These are phyloP conservation scores for Orchestia grillus DNA, from an alignment of 1,140 invertebrate species.

Conservation along the genomic window DNA sequence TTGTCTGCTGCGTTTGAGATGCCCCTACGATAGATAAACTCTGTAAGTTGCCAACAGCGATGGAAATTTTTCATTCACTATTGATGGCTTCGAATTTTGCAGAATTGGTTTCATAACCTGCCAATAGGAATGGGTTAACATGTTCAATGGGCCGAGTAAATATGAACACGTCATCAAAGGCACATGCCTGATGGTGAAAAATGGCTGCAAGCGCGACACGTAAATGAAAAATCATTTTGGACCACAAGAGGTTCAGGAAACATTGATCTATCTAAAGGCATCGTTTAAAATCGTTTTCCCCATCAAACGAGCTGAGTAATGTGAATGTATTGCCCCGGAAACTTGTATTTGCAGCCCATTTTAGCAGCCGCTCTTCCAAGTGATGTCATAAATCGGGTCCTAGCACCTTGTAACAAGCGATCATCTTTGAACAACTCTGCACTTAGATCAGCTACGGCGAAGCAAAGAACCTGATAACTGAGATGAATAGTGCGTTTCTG, in stretches of 20 bases:
- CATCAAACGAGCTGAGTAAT: constrained; percentile 28
- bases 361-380: not conserved
- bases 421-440: not conserved
- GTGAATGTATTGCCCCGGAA: constrained; percentile 38
- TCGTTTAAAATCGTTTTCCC: not conserved
- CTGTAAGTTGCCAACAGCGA: too few relatives aligned
- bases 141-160: not conserved
- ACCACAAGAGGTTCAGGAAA: not conserved
- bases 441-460: not conserved
- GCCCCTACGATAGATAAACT: too few relatives aligned
- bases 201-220: not conserved
- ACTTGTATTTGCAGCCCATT: constrained; percentile 30
- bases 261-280: constrained; percentile 18
- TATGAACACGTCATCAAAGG: not conserved
- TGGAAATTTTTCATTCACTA: too few relatives aligned
- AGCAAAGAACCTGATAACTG: constrained; percentile 22
- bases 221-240: not conserved
- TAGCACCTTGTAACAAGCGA: constrained; percentile 25
- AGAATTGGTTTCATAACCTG: too few relatives aligned
- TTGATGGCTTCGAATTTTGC: too few relatives aligned
- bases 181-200: not conserved
- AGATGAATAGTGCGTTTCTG: constrained; percentile 13
- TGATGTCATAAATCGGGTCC: not conserved
- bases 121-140: not conserved
- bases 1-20: too few relatives aligned